These are phyloP conservation scores for Megalops atlanticus DNA, from an alignment of 2,113 vertebrate genomes.

Conservation along the genomic window DNA sequence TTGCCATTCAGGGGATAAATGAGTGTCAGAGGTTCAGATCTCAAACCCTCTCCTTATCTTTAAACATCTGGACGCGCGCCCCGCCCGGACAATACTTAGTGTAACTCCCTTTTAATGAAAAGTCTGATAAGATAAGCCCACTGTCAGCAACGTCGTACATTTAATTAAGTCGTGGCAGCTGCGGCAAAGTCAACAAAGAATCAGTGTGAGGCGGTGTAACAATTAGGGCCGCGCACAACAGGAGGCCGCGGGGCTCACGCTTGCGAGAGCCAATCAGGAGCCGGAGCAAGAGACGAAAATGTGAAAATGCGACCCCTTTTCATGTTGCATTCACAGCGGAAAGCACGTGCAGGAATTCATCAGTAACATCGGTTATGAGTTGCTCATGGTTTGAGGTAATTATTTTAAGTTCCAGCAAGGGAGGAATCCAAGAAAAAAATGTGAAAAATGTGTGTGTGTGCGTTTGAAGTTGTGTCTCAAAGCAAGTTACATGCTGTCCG, in stretches of 20 bases:
- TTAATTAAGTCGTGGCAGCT: conserved; percentile 24
- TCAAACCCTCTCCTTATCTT: background rate
- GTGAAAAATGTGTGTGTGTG: too few relatives aligned
- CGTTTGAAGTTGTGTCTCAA: too few relatives aligned
- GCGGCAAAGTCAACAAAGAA: conserved; percentile 35
- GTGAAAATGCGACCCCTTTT: background rate
- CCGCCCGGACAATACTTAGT: conserved; percentile 7
- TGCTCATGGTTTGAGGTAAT: too few relatives aligned
- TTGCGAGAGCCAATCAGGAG: background rate
- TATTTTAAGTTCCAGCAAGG: too few relatives aligned
- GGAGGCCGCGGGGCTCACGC: background rate
- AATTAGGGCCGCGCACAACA: background rate
- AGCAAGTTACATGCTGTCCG: too few relatives aligned
- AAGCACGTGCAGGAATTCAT: too few relatives aligned
- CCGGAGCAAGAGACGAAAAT: background rate
- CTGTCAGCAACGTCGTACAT: conserved; percentile 21
- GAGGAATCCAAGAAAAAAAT: too few relatives aligned
- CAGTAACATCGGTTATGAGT: too few relatives aligned
- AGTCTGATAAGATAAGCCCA: conserved; percentile 41
- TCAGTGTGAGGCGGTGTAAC: conserved; percentile 32
- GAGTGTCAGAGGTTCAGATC: background rate
- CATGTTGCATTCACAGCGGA: background rate
- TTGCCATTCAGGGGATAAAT: conserved; percentile 5
- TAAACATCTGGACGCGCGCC: background rate
- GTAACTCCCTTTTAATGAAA: conserved; percentile 35